Evolutionary conservation across 1,140 invertebrate genomes (phyloP).

Genomic region (Agrilus planipennis): DNA sequence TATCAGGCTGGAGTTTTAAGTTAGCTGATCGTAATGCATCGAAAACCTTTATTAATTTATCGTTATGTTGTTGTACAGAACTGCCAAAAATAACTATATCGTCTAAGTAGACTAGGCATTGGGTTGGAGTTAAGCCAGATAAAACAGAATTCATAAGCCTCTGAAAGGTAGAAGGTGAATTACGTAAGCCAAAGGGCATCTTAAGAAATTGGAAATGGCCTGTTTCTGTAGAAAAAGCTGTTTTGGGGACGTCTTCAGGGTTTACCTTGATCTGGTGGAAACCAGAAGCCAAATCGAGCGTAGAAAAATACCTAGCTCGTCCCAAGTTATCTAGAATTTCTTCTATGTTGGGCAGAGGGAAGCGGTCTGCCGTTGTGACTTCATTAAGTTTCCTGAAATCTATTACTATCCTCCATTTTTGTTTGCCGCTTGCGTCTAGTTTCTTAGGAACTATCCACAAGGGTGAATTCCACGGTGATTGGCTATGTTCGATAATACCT

Average conservation of each 20-base stretch:
- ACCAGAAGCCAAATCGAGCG: slow-evolving; percentile 1
- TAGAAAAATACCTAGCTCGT: not conserved
- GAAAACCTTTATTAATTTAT: slow-evolving; percentile 5
- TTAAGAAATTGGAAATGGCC: slow-evolving; percentile 2
- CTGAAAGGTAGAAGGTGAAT: not conserved
- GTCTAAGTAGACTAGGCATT: slow-evolving; percentile 14
- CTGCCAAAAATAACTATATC: slow-evolving; percentile 7
- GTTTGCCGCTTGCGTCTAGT: slow-evolving; percentile 1
- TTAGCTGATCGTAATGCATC: not conserved
- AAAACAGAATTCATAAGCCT: slow-evolving; percentile 4
- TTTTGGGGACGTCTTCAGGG: not conserved
- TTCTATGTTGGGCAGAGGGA: slow-evolving; percentile 4
- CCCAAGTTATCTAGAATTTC: slow-evolving; percentile 3
- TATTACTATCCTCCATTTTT: slow-evolving; percentile 6
- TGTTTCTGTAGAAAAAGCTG: slow-evolving; percentile 1
- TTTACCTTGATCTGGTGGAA: slow-evolving; percentile 4
- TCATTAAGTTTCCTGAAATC: slow-evolving; percentile 6
- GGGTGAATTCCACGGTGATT: slow-evolving; percentile 7
- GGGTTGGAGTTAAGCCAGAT: slow-evolving; percentile 11
- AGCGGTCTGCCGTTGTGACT: not conserved
- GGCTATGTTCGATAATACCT: slow-evolving; percentile 17
- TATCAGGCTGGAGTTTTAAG: slow-evolving; percentile 4
- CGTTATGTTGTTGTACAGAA: slow-evolving; percentile 4
- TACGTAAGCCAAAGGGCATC: slow-evolving; percentile 4
- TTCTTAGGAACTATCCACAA: slow-evolving; percentile 7